These are phyloP conservation scores for Chloroceryle amazona DNA, from an alignment of 2,797 vertebrate genomes.

Conservation along the genomic window DNA sequence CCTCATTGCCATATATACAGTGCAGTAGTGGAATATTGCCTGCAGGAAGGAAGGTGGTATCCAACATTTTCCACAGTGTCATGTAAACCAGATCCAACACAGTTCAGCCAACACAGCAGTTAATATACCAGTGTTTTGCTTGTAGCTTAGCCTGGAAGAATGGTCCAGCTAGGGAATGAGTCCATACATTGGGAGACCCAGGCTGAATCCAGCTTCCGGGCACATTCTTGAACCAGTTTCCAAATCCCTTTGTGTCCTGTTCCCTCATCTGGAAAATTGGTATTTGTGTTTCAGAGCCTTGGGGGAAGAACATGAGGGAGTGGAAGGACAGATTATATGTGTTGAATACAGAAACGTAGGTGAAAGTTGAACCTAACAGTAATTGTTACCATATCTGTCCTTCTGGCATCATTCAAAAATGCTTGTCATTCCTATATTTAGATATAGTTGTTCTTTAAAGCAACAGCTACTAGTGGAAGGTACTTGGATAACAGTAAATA, in stretches of 20 bases:
- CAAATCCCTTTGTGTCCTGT: background rate
- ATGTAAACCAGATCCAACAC: background rate
- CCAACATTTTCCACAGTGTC: background rate
- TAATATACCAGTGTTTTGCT: conserved; percentile 32
- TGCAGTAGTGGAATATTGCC: background rate
- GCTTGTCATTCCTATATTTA: conserved; percentile 5
- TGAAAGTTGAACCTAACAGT: conserved; percentile 39
- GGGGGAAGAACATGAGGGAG: background rate
- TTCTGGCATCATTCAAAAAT: conserved; percentile 8
- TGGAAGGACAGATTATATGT: background rate
- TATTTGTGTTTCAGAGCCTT: conserved; percentile 18
- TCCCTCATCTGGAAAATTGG: conserved; percentile 39
- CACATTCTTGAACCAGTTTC: conserved; percentile 48
- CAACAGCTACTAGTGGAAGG: background rate
- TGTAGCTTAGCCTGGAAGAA: conserved; percentile 28
- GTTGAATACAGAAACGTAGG: background rate
- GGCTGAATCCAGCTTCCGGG: background rate
- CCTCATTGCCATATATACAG: background rate
- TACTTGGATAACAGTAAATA: background rate
- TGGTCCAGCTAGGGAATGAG: background rate
- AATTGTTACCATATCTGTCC: conserved; percentile 41
- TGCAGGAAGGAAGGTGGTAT: background rate
- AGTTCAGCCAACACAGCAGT: conserved; percentile 27
- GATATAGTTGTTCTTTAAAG: conserved; percentile 15
- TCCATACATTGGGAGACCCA: background rate